Conservation (phyloP, 1,140 invertebrate species). For the Neodiprion virginianus region DNA sequence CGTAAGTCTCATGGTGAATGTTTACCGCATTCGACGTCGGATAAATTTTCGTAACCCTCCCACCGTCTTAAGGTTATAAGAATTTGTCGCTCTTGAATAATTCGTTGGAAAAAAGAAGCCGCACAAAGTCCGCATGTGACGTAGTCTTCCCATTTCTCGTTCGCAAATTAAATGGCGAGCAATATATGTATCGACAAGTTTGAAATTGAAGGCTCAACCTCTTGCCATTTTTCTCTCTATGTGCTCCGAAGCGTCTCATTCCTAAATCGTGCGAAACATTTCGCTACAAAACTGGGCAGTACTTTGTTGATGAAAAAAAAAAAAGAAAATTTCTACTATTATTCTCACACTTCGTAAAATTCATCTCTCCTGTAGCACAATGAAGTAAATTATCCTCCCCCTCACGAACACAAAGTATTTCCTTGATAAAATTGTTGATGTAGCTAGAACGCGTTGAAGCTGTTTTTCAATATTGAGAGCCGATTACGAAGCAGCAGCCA, state of each 20-base stretch:
- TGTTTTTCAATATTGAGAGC: too few species aligned
- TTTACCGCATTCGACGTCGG: background rate
- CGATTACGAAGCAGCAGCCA: too few species aligned
- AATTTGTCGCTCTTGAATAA: background rate
- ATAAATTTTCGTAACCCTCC: background rate
- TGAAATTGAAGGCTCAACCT: too few species aligned
- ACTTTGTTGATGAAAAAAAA: background rate
- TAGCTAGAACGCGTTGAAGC: too few species aligned
- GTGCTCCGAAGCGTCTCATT: background rate
- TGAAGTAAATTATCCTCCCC: too few species aligned
- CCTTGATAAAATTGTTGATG: too few species aligned
- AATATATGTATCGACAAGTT: too few species aligned
- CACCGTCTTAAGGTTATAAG: background rate
- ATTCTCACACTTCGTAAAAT: too few species aligned
- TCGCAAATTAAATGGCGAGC: too few species aligned
- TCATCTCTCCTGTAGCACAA: too few species aligned
- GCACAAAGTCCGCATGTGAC: background rate
- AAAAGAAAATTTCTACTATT: too few species aligned
- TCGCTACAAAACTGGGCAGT: background rate
- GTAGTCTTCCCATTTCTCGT: background rate
- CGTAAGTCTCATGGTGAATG: background rate
- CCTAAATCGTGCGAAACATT: background rate
- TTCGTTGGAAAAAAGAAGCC: background rate
- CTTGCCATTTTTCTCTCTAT: background rate
- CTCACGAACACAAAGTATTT: too few species aligned